Evolutionary conservation across 2,113 vertebrate species (phyloP).

Genomic region (Vanacampus margaritifer): DNA sequence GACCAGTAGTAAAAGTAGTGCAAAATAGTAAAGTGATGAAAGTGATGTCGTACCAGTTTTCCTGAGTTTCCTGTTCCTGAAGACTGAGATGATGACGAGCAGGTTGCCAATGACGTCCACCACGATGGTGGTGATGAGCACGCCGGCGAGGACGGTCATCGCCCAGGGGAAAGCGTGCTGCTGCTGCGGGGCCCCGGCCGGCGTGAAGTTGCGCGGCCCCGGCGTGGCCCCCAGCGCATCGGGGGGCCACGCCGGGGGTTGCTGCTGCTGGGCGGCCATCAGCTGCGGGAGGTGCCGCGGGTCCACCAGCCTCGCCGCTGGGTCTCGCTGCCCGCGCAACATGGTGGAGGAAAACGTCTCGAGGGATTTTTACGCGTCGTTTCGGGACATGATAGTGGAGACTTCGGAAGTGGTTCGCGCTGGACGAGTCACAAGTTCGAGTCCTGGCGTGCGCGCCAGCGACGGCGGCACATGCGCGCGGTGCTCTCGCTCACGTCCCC

Average conservation of each 20-base stretch:
- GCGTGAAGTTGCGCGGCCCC: too few species aligned
- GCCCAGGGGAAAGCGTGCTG: slow-evolving; percentile 66
- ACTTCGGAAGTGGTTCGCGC: background rate
- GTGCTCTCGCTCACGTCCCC: background rate
- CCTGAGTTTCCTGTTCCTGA: slow-evolving; percentile 81
- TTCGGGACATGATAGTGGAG: background rate
- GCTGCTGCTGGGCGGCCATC: slow-evolving; percentile 61
- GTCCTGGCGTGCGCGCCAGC: background rate
- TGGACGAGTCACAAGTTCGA: background rate
- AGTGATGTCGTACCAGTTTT: slow-evolving; percentile 74
- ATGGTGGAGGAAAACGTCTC: slow-evolving; percentile 24
- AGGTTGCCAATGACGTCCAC: slow-evolving; percentile 79
- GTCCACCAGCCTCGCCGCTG: slow-evolving; percentile 49
- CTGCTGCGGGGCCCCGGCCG: slow-evolving; percentile 47
- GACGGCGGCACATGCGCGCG: background rate
- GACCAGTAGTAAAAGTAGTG: background rate
- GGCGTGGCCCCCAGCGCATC: too few species aligned
- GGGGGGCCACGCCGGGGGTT: slow-evolving; percentile 14
- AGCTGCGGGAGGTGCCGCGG: slow-evolving; percentile 55
- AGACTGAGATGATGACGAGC: slow-evolving; percentile 80
- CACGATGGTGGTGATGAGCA: slow-evolving; percentile 78
- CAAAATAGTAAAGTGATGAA: background rate
- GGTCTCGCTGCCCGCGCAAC: slow-evolving; percentile 30
- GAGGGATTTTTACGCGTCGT: slow-evolving; percentile 25
- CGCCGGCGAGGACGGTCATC: slow-evolving; percentile 67